Evolutionary conservation across 2,113 vertebrate genomes (phyloP), one percentile per base, ranked within the genome.

Genomic region (Rhineura floridana): DNA sequence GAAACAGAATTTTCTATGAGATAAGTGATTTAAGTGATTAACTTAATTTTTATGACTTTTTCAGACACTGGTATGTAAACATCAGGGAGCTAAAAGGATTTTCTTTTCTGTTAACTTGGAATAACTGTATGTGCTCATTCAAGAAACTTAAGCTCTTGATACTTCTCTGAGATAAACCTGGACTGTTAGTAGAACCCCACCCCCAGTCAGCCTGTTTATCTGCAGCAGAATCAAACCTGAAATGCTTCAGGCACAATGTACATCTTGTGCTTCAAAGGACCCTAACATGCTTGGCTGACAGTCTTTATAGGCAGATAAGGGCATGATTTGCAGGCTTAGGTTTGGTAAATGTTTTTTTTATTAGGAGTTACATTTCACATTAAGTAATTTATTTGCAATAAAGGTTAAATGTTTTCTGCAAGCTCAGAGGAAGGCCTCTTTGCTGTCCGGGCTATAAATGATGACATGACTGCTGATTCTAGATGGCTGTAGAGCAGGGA

Each of bases 251-350:
- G 93, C 89, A 90, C 83, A 85, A 92, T 6, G 0, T 79, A 82
- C 81, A 91, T 91, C 81, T 67, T 93, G 76, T 79, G 89, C 44
- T 94, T 94, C 94, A 89, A 94, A 95, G 87, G 72, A 83, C 15
- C 55, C 50, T 81, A 93, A 93, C 77, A 48, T 92, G 89, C 80
- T 81, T 91, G 93, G 84, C 88, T 92, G 90, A 93, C 91, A 93
- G 93, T 92, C 91, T 93, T 92, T 93, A 85, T 91, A 19, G 1
- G 36, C 36, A 91, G 94, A 93, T 94, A 94, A 95, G 95, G 93
- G 90, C 84, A 78, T 90, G 83, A 87, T 94, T 95, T 89, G 55
- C 89, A 87, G 83, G 91, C 92, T 89, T 94, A 93, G 90, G 85
- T 79, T 91, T 70, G 84, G 87, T 91, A 94, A 94, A 94, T 90